These are phyloP conservation scores for Steinernema hermaphroditum DNA, from an alignment of 2,888 invertebrate genomes.

Conservation along the genomic window DNA sequence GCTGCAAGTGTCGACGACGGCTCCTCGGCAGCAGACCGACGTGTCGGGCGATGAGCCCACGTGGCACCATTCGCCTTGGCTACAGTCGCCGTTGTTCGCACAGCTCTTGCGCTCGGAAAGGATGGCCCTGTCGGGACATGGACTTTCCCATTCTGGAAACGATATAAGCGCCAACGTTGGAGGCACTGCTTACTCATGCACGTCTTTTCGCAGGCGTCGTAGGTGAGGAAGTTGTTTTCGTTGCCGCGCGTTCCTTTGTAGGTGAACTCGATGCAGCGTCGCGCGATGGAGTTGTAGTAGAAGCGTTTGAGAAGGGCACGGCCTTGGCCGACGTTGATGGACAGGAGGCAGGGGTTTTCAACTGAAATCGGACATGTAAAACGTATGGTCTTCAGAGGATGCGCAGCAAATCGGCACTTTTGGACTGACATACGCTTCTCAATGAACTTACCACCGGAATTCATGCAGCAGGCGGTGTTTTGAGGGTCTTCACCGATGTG, in stretches of 20 bases:
- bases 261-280: constrained; percentile 60
- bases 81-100: constrained; percentile 47
- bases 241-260: constrained; percentile 63
- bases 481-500: constrained; percentile 62
- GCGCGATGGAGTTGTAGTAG: constrained; percentile 63
- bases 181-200: constrained; percentile 53
- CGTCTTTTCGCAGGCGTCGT: constrained; percentile 53
- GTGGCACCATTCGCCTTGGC: constrained; percentile 63
- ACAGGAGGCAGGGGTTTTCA: constrained; percentile 58
- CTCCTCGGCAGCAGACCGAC: constrained; percentile 62
- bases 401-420: too few relatives aligned
- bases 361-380: too few relatives aligned
- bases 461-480: constrained; percentile 63
- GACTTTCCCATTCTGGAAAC: constrained; percentile 57
- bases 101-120: constrained; percentile 37
- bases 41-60: constrained; percentile 56
- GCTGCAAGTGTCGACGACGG: constrained; percentile 56
- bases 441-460: constrained; percentile 60
- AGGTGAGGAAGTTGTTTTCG: constrained; percentile 63
- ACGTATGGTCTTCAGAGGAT: constrained; percentile 1
- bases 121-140: constrained; percentile 57
- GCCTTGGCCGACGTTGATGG: constrained; percentile 60
- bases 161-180: not conserved
- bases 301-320: constrained; percentile 54
- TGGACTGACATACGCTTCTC: too few relatives aligned